These are phyloP conservation scores for Lontra canadensis DNA, from an alignment of 2,113 vertebrate genomes.

Conservation along the genomic window DNA sequence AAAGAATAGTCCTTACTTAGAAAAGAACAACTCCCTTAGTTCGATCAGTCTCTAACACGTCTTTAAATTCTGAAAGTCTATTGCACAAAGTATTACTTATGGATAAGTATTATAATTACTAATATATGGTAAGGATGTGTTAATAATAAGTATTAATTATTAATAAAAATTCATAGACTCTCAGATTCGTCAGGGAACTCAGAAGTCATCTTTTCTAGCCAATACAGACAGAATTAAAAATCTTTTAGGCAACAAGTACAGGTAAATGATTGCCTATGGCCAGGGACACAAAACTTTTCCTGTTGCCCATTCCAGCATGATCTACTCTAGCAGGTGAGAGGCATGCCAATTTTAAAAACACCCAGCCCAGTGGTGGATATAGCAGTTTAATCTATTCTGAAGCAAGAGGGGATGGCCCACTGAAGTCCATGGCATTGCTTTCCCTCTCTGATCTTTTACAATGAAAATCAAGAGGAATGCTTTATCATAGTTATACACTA, in stretches of 20 bases:
- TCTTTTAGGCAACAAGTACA: not conserved
- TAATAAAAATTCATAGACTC: not conserved
- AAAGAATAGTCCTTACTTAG: not conserved
- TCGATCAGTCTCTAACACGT: not conserved
- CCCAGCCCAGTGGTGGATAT: not conserved
- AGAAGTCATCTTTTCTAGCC: not conserved
- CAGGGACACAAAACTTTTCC: not conserved
- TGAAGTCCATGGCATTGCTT: not conserved
- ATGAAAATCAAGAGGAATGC: not conserved
- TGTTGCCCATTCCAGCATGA: not conserved
- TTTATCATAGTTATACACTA: not conserved
- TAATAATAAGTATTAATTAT: not conserved
- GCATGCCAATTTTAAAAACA: not conserved
- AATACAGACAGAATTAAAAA: not conserved
- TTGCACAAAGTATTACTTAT: not conserved
- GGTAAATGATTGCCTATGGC: not conserved
- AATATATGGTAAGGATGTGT: not conserved
- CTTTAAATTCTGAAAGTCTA: not conserved
- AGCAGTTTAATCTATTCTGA: not conserved
- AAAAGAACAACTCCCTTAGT: not conserved
- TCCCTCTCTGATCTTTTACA: not conserved
- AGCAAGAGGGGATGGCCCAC: not conserved
- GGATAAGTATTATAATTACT: not conserved
- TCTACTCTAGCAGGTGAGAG: not conserved
- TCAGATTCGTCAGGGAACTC: not conserved